A percentile compares a stretch with the other conserved stretches of the same genome.
phyloP scores from a whole-genome alignment of 2,113 vertebrate species.

The Meriones unguiculatus region DNA sequence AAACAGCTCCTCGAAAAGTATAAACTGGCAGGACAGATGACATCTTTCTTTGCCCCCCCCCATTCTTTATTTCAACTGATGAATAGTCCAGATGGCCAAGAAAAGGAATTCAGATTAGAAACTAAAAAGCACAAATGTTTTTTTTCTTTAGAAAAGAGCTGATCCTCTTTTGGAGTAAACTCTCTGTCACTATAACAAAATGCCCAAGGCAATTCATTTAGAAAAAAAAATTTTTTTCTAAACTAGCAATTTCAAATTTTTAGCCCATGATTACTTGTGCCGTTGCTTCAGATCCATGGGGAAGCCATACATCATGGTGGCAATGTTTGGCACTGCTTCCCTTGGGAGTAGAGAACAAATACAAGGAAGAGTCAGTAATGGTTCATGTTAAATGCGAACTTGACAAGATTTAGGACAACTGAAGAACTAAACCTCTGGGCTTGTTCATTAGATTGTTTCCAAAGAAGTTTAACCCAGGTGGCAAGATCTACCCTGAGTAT shows the following conservation, averaged over 20 bases:
- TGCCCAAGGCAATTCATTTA: neutral
- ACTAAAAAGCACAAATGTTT: neutral
- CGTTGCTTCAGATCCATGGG: neutral
- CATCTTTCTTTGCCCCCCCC: neutral
- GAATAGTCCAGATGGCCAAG: neutral
- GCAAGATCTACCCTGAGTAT: neutral
- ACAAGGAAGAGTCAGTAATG: neutral
- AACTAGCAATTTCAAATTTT: neutral
- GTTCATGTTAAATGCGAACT: neutral
- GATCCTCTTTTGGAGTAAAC: neutral
- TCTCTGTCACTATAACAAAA: neutral
- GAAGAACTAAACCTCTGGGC: neutral
- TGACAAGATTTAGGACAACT: no score
- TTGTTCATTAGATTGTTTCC: no score
- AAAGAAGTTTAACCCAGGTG: neutral
- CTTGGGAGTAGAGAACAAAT: neutral
- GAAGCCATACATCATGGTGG: neutral
- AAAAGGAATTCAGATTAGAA: neutral
- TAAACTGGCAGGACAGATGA: neutral
- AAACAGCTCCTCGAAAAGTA: neutral
- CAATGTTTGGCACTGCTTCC: no score
- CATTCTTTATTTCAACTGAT: neutral
- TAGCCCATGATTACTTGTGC: neutral
- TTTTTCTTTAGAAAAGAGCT: neutral
- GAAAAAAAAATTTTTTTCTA: neutral